phyloP scores from a whole-genome alignment of 2,113 vertebrate species.

The Struthio camelus region DNA sequence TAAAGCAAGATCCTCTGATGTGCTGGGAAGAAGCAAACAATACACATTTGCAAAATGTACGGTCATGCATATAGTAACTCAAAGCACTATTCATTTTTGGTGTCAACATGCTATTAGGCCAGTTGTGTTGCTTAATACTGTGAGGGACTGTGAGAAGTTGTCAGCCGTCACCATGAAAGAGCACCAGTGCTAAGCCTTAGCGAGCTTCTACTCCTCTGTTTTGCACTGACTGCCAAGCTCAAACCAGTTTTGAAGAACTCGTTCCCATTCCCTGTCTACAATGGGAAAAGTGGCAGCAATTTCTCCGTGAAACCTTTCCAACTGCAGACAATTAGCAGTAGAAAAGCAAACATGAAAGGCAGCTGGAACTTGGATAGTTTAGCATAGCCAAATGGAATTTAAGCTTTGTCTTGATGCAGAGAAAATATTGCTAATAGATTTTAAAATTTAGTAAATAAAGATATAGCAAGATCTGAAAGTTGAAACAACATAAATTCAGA shows the following conservation, averaged over 20 bases:
- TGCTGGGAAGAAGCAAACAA: not conserved
- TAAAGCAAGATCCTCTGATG: not conserved
- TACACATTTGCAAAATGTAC: not conserved
- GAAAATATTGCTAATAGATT: not conserved
- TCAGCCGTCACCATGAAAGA: fast-evolving
- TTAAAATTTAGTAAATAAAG: not conserved
- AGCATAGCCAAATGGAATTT: not conserved
- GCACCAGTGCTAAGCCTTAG: not conserved
- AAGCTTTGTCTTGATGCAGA: not conserved
- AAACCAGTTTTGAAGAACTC: not conserved
- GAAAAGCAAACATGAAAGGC: not conserved
- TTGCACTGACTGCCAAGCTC: not conserved
- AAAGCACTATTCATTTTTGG: not conserved
- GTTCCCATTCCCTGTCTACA: not conserved
- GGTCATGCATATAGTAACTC: not conserved
- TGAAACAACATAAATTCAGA: not conserved
- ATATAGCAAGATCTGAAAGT: not conserved
- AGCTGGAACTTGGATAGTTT: not conserved
- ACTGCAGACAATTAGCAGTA: not conserved
- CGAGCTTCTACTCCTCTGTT: not conserved
- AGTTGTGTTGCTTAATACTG: not conserved
- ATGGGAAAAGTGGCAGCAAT: not conserved
- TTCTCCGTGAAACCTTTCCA: not conserved
- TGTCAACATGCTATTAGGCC: not conserved
- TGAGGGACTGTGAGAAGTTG: not conserved